Evolutionary conservation across 2,797 vertebrate genomes (phyloP).

Genomic region (Silurus lanzhouensis): DNA sequence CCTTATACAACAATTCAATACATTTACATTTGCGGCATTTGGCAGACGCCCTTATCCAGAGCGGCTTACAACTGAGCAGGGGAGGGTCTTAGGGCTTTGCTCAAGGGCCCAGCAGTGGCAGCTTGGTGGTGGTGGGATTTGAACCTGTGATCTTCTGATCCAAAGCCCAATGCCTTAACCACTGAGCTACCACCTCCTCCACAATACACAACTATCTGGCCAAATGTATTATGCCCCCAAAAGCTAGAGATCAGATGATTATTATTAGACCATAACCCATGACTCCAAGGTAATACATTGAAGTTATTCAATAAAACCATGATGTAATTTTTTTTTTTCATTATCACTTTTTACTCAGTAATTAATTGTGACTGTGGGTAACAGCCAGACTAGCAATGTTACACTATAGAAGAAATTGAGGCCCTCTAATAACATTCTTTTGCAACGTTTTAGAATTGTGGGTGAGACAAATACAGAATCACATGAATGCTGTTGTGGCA

Average conservation of each 20-base stretch:
- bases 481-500: not conserved
- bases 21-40: no score
- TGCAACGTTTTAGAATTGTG: not conserved
- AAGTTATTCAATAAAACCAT: not conserved
- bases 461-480: not conserved
- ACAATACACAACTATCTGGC: not conserved
- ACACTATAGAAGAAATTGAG: not conserved
- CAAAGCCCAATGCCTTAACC: no score
- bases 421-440: not conserved
- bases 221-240: not conserved
- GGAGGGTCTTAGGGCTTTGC: no score
- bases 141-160: no score
- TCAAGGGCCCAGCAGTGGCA: no score
- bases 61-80: no score
- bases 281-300: not conserved
- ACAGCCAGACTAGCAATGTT: not conserved
- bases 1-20: not conserved
- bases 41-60: no score
- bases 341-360: not conserved
- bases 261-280: not conserved
- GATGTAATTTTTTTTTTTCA: not conserved
- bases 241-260: not conserved
- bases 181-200: no score
- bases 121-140: no score
- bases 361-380: not conserved